phyloP scores from a whole-genome alignment of 2,113 vertebrate genomes.

The Python bivittatus region DNA sequence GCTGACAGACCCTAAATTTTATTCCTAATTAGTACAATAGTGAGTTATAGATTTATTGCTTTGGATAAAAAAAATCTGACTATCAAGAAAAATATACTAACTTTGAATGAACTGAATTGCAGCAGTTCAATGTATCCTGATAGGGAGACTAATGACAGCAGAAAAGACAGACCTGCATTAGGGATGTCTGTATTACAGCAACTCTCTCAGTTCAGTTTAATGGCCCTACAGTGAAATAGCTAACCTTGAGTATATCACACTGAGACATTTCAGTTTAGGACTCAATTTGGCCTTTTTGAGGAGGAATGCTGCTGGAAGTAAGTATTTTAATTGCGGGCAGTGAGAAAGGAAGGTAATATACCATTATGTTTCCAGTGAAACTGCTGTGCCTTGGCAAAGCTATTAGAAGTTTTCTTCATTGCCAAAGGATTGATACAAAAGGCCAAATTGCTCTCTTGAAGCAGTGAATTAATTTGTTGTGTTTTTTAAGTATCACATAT shows the following conservation, averaged over 20 bases:
- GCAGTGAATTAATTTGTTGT: background rate
- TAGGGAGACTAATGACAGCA: background rate
- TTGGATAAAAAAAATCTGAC: background rate
- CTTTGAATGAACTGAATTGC: background rate
- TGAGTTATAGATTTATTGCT: background rate
- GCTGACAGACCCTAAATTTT: background rate
- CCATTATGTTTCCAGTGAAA: background rate
- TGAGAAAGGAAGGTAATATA: background rate
- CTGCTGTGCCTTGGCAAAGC: background rate
- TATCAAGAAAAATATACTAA: background rate
- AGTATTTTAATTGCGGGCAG: background rate
- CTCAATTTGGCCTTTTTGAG: background rate
- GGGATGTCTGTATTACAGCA: background rate
- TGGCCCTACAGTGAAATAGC: background rate
- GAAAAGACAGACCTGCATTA: background rate
- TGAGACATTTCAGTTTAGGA: background rate
- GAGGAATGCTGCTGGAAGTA: background rate
- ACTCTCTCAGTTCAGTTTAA: background rate
- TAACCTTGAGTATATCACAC: background rate
- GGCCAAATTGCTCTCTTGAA: background rate
- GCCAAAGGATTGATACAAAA: background rate
- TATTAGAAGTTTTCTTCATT: accelerated
- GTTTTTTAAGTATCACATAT: background rate
- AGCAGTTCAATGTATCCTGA: background rate
- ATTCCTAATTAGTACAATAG: background rate